Percentiles rank a stretch among this genome's conserved stretches.
These are phyloP conservation scores for Dasyprocta punctata DNA, from an alignment of 2,113 vertebrate genomes.

Conservation along the genomic window DNA sequence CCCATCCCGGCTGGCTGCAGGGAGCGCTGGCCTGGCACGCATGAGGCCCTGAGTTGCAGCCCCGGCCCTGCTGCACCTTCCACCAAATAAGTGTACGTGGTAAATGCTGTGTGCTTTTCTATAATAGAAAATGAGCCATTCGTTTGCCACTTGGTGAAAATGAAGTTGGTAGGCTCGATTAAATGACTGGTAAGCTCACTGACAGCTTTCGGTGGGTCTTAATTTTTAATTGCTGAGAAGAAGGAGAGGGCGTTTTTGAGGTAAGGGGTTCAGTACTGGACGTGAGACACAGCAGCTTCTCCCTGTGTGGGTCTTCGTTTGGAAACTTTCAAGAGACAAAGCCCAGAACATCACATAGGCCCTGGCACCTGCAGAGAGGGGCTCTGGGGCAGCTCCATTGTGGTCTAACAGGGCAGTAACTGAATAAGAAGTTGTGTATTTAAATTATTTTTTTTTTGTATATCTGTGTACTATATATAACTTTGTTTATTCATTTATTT, in stretches of 20 bases:
- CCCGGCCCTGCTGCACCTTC: neutral
- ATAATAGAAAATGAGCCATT: neutral
- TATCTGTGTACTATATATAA: neutral
- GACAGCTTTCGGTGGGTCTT: neutral
- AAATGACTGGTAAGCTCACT: neutral
- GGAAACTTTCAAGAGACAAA: neutral
- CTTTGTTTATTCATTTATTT: neutral
- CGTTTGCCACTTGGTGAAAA: neutral
- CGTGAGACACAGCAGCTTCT: neutral
- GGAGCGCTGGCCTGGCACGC: neutral
- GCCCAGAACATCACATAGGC: neutral
- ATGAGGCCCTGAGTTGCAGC: neutral
- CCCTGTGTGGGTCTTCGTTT: neutral
- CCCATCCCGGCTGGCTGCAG: neutral
- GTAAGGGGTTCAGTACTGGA: neutral
- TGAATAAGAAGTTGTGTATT: neutral
- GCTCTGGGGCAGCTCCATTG: fast-evolving
- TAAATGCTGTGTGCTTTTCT: neutral
- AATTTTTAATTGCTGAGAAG: neutral
- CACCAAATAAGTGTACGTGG: too few species aligned
- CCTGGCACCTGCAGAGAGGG: fast-evolving
- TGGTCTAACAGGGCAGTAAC: neutral
- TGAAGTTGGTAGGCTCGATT: neutral
- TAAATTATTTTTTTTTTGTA: neutral
- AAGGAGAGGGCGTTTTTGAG: neutral